Base-by-base conservation (phyloP, 2,888 invertebrate genomes). In the Allolobophora icterica region DNA sequence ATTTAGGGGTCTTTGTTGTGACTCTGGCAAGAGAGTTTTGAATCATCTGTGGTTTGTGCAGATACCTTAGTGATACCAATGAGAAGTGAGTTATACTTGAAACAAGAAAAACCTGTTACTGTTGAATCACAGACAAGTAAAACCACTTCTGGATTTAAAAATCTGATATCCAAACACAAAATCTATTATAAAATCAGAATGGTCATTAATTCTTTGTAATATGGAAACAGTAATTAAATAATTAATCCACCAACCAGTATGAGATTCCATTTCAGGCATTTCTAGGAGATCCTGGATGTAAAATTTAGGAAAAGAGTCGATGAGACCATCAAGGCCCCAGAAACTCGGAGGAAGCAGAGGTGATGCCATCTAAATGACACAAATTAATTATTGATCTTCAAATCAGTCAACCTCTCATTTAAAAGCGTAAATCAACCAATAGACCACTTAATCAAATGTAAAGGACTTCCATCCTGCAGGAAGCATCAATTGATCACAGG, bases 261-360 rank as follows among this genome's bases (percentile, higher is more conserved):
- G 71, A 71, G 71, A 71, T 71, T 71, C 71, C 71, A 71, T 71
- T 71, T 30, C 30, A 71, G 71, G n/a, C 71, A 71, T 71, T n/a
- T 71, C n/a, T n/a, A 71, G 71, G 71, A 71, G 71, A 71, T 71
- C 71, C 71, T 71, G 71, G n/a, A 71, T 71, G n/a, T 71, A 71
- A n/a, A 71, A 71, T 71, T 71, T 71, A 8, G n/a, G 30, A n/a
- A 30, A 71, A 71, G 71, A 71, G 30, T 71, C 71, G 30, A 71
- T 71, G 71, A 71, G 71, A n/a, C 71, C 71, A 71, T 71, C 71
- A 71, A 71, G 71, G n/a, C 71, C 71, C 71, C 71, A 71, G 71
- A 71, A 71, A 8, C 2, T 30, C 71, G 71, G n/a, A 6, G 71
- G 71, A 71, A 71, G 71, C 71, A 71, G n/a, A 71, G 71, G 30